A percentile compares a stretch with the other conserved stretches of the same genome.
These are phyloP conservation scores for Mythimna albipuncta DNA, from an alignment of 2,888 invertebrate genomes.

Conservation along the genomic window DNA sequence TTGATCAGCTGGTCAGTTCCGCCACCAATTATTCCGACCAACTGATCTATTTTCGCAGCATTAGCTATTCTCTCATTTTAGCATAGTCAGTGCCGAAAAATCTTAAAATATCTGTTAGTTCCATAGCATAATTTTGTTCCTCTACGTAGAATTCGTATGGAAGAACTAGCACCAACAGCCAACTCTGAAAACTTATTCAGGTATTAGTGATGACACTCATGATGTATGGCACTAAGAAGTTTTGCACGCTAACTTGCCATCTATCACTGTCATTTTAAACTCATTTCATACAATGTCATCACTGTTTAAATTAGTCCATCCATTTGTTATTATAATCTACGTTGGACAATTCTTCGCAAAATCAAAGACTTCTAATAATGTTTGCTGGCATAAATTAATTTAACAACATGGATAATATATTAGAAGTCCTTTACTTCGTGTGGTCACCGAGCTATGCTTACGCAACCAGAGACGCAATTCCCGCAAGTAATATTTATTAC, in stretches of 20 bases:
- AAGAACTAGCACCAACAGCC: neutral
- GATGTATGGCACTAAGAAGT: too few species aligned
- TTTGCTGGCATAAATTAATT: too few species aligned
- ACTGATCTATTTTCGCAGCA: neutral
- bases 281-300: neutral
- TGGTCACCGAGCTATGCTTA: too few species aligned
- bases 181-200: neutral
- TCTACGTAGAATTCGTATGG: neutral
- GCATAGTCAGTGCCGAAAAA: constrained; percentile 1
- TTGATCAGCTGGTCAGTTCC: neutral
- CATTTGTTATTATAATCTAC: neutral
- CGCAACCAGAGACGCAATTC: too few species aligned
- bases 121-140: neutral
- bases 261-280: neutral
- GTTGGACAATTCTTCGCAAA: constrained; percentile 6
- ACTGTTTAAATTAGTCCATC: neutral
- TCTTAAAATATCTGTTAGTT: neutral
- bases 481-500: too few species aligned
- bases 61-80: constrained; percentile 7
- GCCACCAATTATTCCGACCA: neutral
- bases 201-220: neutral
- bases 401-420: too few species aligned
- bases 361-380: too few species aligned
- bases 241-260: neutral
- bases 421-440: too few species aligned